phyloP scores from a whole-genome alignment of 2,888 invertebrate genomes.

The Drosophila dives region DNA sequence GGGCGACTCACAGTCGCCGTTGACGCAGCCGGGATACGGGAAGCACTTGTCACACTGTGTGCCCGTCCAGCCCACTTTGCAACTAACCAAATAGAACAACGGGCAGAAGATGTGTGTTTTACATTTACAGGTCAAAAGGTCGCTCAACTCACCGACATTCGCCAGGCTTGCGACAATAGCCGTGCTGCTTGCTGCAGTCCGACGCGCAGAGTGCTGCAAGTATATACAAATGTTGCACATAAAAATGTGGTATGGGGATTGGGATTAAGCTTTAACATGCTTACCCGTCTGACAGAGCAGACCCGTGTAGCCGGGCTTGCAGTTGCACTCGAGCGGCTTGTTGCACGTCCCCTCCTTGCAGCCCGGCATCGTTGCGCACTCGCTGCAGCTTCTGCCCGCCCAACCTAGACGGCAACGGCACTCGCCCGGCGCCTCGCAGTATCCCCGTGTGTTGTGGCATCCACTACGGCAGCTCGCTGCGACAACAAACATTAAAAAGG shows the following conservation, averaged over 20 bases:
- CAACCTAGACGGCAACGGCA: constrained; percentile 96
- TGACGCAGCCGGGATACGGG: constrained; percentile 94
- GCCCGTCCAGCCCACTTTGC: constrained; percentile 96
- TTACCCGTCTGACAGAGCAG: constrained; percentile 94
- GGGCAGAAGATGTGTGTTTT: not conserved
- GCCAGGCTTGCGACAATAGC: constrained; percentile 92
- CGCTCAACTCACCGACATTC: constrained; percentile 88
- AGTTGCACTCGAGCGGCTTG: constrained; percentile 95
- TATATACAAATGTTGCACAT: not conserved
- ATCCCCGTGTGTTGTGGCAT: constrained; percentile 93
- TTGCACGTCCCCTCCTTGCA: constrained; percentile 96
- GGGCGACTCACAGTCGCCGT: constrained; percentile 93
- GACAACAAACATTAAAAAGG: constrained; percentile 27
- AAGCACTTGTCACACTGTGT: constrained; percentile 90
- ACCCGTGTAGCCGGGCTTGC: constrained; percentile 96
- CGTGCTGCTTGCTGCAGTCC: constrained; percentile 93
- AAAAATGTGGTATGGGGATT: not conserved
- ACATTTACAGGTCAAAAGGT: not conserved
- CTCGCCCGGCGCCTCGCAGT: constrained; percentile 94
- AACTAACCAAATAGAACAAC: constrained; percentile 83
- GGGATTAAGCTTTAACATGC: constrained; percentile 73
- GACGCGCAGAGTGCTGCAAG: constrained; percentile 92
- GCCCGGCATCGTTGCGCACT: constrained; percentile 95
- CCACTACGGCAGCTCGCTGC: constrained; percentile 94
- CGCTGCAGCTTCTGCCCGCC: constrained; percentile 93